Evolutionary conservation across 2,797 vertebrate genomes (phyloP).

Genomic region (Prionace glauca): DNA sequence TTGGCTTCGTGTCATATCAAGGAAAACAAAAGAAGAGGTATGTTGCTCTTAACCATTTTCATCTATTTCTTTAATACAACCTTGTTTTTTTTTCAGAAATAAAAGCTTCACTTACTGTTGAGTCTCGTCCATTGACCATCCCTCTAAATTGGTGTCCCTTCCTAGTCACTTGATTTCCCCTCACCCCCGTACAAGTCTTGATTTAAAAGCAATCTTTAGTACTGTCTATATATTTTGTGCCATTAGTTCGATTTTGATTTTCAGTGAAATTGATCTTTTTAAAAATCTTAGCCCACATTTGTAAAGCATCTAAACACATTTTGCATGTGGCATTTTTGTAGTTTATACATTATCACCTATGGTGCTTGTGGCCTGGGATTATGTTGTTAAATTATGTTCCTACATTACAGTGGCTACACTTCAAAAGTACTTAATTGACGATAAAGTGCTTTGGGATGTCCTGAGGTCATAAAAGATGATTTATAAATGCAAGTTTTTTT

Average conservation of each 20-base stretch:
- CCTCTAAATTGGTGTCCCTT: background rate
- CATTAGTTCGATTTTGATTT: background rate
- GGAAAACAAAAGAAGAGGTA: constrained; percentile 98
- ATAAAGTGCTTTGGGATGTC: background rate
- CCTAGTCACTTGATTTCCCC: background rate
- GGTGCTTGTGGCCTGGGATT: background rate
- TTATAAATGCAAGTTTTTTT: background rate
- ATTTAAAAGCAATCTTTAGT: background rate
- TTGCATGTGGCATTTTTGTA: background rate
- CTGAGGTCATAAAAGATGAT: background rate
- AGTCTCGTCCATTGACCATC: background rate
- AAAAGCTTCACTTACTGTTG: background rate
- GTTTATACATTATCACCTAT: background rate
- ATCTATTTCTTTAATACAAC: background rate
- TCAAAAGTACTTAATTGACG: background rate
- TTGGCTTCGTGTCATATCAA: constrained; percentile 94
- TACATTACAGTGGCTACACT: background rate
- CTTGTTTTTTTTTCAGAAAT: background rate
- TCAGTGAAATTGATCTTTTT: too few relatives aligned
- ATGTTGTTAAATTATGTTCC: background rate
- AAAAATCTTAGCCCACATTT: background rate
- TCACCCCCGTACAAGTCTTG: background rate
- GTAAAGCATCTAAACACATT: background rate
- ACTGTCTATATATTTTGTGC: background rate
- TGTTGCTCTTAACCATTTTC: constrained; percentile 32